Percentiles rank a stretch among this genome's conserved stretches.
Evolutionary conservation across 2,797 vertebrate species (phyloP).

Genomic region (Paguma larvata): DNA sequence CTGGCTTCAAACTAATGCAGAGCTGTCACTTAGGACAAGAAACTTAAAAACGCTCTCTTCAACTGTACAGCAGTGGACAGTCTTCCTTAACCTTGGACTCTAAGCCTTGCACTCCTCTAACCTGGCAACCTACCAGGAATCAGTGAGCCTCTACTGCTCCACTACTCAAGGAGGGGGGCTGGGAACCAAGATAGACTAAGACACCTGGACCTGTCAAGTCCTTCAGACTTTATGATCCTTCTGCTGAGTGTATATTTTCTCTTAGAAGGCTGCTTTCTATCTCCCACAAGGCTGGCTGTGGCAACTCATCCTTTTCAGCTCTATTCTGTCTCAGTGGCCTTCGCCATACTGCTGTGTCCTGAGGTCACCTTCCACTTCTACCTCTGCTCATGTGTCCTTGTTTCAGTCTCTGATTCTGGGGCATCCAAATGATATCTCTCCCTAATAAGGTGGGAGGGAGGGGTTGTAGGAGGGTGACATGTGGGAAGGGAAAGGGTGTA

Average conservation of each 20-base stretch:
- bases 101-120: not conserved
- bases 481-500: not conserved
- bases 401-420: not conserved
- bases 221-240: not conserved
- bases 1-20: too few relatives aligned
- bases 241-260: not conserved
- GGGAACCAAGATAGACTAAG: not conserved
- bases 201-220: not conserved
- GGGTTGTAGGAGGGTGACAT: too few relatives aligned
- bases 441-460: accelerated
- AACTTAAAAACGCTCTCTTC: too few relatives aligned
- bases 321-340: not conserved
- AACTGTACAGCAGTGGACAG: not conserved
- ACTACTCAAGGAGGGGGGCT: not conserved
- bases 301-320: not conserved
- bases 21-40: too few relatives aligned
- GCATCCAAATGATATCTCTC: not conserved
- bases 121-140: not conserved
- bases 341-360: not conserved
- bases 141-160: not conserved
- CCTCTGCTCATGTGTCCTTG: not conserved
- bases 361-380: not conserved
- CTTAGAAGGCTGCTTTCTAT: not conserved
- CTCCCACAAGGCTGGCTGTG: not conserved
- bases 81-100: not conserved